These are phyloP conservation scores for Cygnus olor DNA, from an alignment of 2,797 vertebrate species.

Conservation along the genomic window DNA sequence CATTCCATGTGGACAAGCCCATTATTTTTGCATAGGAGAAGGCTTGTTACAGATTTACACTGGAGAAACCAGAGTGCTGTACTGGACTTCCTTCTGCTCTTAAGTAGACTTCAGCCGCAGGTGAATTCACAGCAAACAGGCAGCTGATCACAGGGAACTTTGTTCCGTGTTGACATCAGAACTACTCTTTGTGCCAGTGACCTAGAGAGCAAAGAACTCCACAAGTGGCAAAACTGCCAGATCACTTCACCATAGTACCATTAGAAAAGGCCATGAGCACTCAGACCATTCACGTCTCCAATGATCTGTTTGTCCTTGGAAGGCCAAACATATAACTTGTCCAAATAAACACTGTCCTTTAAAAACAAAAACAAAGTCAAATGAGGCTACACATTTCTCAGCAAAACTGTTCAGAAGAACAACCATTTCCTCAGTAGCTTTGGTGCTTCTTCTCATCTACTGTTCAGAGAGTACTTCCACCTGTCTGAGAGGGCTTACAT, in stretches of 20 bases:
- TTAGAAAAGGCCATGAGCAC: neutral
- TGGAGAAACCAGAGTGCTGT: neutral
- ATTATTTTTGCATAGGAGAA: neutral
- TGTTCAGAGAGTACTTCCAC: neutral
- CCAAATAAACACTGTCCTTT: slow-evolving; percentile 25
- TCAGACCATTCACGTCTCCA: neutral
- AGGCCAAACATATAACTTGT: neutral
- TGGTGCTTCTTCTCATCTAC: neutral
- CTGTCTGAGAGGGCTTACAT: neutral
- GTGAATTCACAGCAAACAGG: slow-evolving; percentile 44
- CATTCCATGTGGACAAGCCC: neutral
- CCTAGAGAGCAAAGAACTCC: neutral
- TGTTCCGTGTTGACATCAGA: slow-evolving; percentile 52
- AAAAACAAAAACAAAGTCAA: slow-evolving; percentile 20
- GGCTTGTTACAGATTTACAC: neutral
- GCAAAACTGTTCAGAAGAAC: neutral
- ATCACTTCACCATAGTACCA: neutral
- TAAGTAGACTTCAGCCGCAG: neutral
- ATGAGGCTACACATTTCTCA: neutral
- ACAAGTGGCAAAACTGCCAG: slow-evolving; percentile 15
- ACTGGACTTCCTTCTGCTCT: neutral
- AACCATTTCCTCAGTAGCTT: neutral
- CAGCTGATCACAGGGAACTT: slow-evolving; percentile 46
- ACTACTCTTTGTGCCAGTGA: slow-evolving; percentile 13
- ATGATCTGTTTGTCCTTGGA: neutral